Percentiles rank a stretch among this genome's conserved stretches.
phyloP scores from a whole-genome alignment of 2,113 vertebrate species.

The Sialia sialis region DNA sequence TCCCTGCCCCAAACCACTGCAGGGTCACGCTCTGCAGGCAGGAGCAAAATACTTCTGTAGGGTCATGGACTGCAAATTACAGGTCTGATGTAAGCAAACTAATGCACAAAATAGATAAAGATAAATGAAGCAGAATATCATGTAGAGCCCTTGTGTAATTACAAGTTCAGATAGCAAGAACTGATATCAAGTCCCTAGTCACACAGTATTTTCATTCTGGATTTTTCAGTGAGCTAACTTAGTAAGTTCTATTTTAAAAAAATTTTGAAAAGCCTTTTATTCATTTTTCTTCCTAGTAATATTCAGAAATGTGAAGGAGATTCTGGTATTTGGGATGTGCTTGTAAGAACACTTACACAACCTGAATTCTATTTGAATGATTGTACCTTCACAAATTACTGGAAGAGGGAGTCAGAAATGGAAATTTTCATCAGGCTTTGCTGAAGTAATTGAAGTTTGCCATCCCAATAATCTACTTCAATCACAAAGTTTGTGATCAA shows the following conservation, averaged over 20 bases:
- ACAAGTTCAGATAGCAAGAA: background rate
- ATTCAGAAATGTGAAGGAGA: background rate
- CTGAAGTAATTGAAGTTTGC: background rate
- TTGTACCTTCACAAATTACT: background rate
- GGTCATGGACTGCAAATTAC: background rate
- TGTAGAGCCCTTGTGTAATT: background rate
- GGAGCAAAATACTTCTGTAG: background rate
- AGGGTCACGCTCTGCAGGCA: background rate
- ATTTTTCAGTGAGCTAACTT: background rate
- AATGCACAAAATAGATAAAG: background rate
- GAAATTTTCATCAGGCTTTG: background rate
- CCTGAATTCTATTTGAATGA: fast-evolving
- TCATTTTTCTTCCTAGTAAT: background rate
- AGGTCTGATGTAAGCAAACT: background rate
- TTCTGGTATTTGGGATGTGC: background rate
- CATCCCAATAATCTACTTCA: background rate
- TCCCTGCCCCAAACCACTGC: background rate
- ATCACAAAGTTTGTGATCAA: background rate
- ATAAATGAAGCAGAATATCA: background rate
- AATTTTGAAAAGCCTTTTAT: too few species aligned
- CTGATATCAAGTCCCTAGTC: background rate
- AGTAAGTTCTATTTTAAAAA: background rate
- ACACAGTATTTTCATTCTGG: background rate
- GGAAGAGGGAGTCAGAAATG: background rate
- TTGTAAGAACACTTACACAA: background rate